Evolutionary conservation across 2,888 invertebrate genomes (phyloP), one percentile per base, ranked within the genome.

Genomic region (Dasypolia templi): DNA sequence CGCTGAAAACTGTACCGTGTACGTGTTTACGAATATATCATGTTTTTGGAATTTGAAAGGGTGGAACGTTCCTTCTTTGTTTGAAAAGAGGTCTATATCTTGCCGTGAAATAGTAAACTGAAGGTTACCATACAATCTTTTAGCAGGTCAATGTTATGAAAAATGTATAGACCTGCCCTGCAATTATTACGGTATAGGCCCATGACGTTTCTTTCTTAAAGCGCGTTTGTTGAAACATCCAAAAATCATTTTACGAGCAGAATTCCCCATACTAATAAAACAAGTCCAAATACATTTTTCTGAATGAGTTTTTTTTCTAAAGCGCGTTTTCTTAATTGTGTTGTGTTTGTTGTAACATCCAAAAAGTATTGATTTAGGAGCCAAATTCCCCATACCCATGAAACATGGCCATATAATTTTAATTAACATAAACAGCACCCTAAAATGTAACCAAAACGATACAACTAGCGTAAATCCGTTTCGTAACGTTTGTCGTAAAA

Each of bases 401-500:
- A 61, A 56, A 75, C 66, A 53, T 56, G 56, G n/a, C 49, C 64
- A 75, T 80, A 70, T 72, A 82, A 83, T 74, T 82, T 80, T 83
- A 81, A 85, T 82, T 83, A 81, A 79, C 70, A 79, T 69, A 74
- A 78, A 82, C 73, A 81, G 39, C 42, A 65, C 62, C 64, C 51
- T 75, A 58, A 78, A 73, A 77, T 77, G 72, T 73, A 76, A 81
- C 72, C 83, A 53, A 75, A 82, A 78, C 68, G 59, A 75, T 70
- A 82, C 82, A 84, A 84, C 88, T 84, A 84, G 75, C 75, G 71
- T 86, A 79, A 84, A 86, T 87, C 85, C 85, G 72, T 74, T 82
- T 72, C 75, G 81, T 84, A 86, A 83, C 82, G 83, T 86, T 85
- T 87, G 83, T 79, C 85, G 86, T 87, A 86, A 89, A 88, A 90